Evolutionary conservation across 2,113 vertebrate genomes (phyloP), one percentile per base, ranked within the genome.

Genomic region (Pseudonaja textilis): DNA sequence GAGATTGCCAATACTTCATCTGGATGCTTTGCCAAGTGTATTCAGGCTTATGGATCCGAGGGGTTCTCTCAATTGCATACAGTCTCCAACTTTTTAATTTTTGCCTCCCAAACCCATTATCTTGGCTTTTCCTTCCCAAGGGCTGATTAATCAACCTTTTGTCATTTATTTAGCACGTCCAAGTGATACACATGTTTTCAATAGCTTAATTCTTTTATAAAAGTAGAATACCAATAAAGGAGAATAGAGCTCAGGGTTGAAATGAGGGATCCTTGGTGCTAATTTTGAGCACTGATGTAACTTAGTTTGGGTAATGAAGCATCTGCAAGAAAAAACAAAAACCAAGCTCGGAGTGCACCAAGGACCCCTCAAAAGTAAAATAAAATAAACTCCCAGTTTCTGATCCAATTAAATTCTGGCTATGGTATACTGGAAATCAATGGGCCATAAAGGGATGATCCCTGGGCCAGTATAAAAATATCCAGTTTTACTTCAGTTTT

Each of bases 61-160:
- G 34, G 25, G 23, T 45, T 57, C 25, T 42, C 92, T 69, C 93
- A 81, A 87, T 56, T 39, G 16, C 85, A 89, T 87, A 89, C 22
- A 7, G 54, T 90, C 93, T 89, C 89, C 69, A 92, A 12, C 50
- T 95, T 89, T 57, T 42, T 22, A 39, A 39, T 1, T 23, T n/a
- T 64, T 52, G 61, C 45, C 61, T 42, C 45, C 34, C 25, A 85
- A 56, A 39, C 6, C 2, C 22, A 42, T 42, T 45, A 26, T 2
- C 16, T 20, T 20, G 39, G 50, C 69, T 85, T 20, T 52, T 56
- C 25, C 54, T 86, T 16, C 16, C 64, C 14, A 25, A 8, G n/a
- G 34, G 89, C 50, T 81, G n/a, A 85, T 81, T 55, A 26, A 34
- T 55, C 74, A 74, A 39, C 20, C 50, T 85, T 55, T 54, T 23